These are phyloP conservation scores for Palythoa grandiflora DNA, from an alignment of 92 coral and sea anemone genomes.

Conservation along the genomic window DNA sequence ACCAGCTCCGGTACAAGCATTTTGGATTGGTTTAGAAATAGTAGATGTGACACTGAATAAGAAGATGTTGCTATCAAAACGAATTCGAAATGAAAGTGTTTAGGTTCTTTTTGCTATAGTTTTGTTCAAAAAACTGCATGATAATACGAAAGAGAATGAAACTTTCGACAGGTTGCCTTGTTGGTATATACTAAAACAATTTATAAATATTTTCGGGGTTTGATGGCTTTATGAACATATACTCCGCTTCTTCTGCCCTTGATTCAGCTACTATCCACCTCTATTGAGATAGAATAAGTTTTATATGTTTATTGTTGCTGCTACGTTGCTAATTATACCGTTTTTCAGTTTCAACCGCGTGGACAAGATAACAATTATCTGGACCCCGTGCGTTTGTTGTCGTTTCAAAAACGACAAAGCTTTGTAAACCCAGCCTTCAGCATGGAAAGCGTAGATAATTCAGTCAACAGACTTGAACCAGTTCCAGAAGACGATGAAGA, in stretches of 20 bases:
- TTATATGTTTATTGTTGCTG: too few species aligned
- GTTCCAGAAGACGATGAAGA: slow-evolving; percentile 2
- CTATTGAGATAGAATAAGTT: background rate
- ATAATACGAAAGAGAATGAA: too few species aligned
- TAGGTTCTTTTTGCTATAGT: too few species aligned
- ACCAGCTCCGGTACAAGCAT: too few species aligned
- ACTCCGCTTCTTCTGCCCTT: background rate
- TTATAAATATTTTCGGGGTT: too few species aligned
- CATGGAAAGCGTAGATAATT: background rate
- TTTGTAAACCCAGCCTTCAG: background rate
- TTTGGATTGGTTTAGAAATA: background rate
- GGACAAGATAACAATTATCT: background rate
- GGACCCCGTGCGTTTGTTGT: background rate
- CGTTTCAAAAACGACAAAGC: background rate
- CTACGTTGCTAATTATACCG: background rate
- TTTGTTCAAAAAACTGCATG: too few species aligned
- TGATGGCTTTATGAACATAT: too few species aligned
- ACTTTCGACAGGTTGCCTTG: too few species aligned
- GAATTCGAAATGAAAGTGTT: too few species aligned
- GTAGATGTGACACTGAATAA: too few species aligned
- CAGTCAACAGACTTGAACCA: background rate
- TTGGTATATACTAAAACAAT: too few species aligned
- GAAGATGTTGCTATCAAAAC: too few species aligned
- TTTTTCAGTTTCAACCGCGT: background rate
- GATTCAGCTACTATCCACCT: background rate